These are phyloP conservation scores for Ellobium chinense DNA, from an alignment of 2,888 invertebrate genomes.

Conservation along the genomic window DNA sequence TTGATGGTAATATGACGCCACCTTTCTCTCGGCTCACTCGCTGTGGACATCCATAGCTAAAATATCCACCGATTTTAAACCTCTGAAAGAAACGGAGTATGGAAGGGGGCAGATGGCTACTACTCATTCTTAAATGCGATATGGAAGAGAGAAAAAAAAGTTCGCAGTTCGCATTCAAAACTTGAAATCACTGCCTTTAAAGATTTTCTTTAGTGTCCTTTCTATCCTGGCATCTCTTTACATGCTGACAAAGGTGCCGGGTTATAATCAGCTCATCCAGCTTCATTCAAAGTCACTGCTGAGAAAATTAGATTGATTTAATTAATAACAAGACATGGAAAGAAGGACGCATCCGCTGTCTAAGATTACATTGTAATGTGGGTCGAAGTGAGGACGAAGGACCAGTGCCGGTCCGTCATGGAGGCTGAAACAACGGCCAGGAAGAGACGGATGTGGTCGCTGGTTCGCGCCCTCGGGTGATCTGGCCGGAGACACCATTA, in stretches of 20 bases:
- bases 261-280: slow-evolving; percentile 3
- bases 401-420: not conserved
- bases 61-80: too few species aligned
- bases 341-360: slow-evolving; percentile 4
- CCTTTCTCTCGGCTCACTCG: not conserved
- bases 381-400: not conserved
- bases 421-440: slow-evolving; percentile 19
- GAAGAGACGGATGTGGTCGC: slow-evolving; percentile 15
- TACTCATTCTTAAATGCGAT: not conserved
- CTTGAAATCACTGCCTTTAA: not conserved
- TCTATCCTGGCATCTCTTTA: not conserved
- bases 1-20: not conserved
- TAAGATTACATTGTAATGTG: slow-evolving; percentile 33
- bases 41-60: too few species aligned
- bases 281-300: slow-evolving; percentile 1
- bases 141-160: not conserved
- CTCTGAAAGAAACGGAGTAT: not conserved
- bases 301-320: slow-evolving; percentile 36
- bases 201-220: slow-evolving; percentile 1
- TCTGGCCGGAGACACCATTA: slow-evolving; percentile 14
- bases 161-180: not conserved
- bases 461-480: slow-evolving; percentile 24
- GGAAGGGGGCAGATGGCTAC: slow-evolving; percentile 21
- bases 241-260: slow-evolving; percentile 1
- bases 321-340: slow-evolving; percentile 36